Conservation (phyloP, 2,113 vertebrate species). For the Sarotherodon lohbergeri region DNA sequence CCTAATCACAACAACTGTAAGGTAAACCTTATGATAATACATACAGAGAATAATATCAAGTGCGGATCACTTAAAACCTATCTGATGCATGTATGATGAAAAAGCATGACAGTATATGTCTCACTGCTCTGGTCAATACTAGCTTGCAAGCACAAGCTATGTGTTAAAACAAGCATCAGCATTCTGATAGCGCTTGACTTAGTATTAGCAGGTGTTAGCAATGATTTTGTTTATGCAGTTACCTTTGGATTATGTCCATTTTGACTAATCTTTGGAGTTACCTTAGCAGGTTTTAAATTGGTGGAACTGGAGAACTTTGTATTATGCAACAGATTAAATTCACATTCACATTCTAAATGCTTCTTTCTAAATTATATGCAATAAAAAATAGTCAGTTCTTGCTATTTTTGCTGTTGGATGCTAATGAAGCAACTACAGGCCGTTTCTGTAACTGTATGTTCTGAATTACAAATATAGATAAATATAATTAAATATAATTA, state of each 20-base stretch:
- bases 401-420: neutral
- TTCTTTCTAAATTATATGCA: neutral
- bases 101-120: neutral
- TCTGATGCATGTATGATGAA: neutral
- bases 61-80: neutral
- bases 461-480: neutral
- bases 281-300: neutral
- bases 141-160: neutral
- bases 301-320: neutral
- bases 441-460: neutral
- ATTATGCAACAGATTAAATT: neutral
- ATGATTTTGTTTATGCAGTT: neutral
- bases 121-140: neutral
- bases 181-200: neutral
- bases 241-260: neutral
- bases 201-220: neutral
- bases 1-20: too few species aligned
- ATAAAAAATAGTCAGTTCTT: neutral
- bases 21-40: too few species aligned
- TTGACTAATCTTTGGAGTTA: neutral
- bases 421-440: neutral
- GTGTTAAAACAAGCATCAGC: neutral
- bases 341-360: neutral
- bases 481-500: too few species aligned
- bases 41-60: too few species aligned